Evolutionary conservation across 2,113 vertebrate species (phyloP).

Genomic region (Apodemus speciosus): DNA sequence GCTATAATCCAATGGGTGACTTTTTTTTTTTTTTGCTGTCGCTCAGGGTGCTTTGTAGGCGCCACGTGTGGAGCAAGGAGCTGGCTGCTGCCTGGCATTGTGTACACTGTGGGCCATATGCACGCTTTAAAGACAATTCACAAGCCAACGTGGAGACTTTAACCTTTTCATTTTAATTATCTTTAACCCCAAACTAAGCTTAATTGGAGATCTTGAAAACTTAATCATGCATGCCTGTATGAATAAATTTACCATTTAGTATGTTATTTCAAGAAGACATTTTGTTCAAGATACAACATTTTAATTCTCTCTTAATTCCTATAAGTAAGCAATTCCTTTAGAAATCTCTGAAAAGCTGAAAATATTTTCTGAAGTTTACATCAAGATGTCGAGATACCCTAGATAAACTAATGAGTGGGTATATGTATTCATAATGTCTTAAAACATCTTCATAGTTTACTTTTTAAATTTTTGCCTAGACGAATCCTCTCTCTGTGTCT

Average conservation of each 20-base stretch:
- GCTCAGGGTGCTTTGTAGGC: not conserved
- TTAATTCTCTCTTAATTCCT: slow-evolving; percentile 33
- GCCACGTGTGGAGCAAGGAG: not conserved
- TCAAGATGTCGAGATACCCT: not conserved
- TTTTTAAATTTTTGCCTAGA: not conserved
- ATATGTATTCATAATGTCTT: not conserved
- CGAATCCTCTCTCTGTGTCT: accelerated
- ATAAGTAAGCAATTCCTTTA: slow-evolving; percentile 42
- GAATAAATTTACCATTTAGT: not conserved
- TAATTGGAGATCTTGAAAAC: slow-evolving; percentile 48
- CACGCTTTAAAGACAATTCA: slow-evolving; percentile 7
- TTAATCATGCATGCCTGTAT: not conserved
- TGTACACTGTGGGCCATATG: not conserved
- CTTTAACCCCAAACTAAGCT: slow-evolving; percentile 20
- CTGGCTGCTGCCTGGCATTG: not conserved
- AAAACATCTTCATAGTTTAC: not conserved
- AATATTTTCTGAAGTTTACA: slow-evolving; percentile 31
- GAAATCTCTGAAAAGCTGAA: slow-evolving; percentile 8
- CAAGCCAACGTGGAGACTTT: not conserved
- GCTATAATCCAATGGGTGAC: slow-evolving; percentile 30
- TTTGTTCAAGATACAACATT: not conserved
- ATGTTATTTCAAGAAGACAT: slow-evolving; percentile 13
- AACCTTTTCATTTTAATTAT: not conserved
- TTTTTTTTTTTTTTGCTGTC: slow-evolving; percentile 39
- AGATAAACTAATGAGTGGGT: not conserved